phyloP scores from a whole-genome alignment of 2,888 invertebrate genomes.

The Julus scandinavius region DNA sequence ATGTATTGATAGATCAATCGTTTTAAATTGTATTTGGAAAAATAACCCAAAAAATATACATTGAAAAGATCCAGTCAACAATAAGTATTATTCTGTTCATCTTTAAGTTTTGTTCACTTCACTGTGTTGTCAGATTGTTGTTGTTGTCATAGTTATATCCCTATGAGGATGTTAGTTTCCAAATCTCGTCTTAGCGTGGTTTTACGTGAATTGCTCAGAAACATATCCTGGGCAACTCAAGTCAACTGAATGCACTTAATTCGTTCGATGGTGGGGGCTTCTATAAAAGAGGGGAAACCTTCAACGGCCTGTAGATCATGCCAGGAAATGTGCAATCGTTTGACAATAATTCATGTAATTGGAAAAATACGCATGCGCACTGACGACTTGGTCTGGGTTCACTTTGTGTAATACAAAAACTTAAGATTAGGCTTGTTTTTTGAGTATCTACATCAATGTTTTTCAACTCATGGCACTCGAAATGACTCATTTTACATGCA shows the following conservation, averaged over 20 bases:
- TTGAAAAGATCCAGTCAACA: background rate
- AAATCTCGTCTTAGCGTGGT: background rate
- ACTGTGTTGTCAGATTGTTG: background rate
- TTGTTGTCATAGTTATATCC: slow-evolving; percentile 8
- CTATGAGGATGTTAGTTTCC: background rate
- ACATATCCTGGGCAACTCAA: background rate
- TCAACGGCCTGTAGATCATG: background rate
- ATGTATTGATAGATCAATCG: too few species aligned
- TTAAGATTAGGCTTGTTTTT: background rate
- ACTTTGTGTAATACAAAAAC: background rate
- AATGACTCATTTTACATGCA: background rate
- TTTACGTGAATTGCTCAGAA: background rate
- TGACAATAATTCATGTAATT: slow-evolving; percentile 23
- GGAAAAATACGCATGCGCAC: background rate
- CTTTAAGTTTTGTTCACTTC: background rate
- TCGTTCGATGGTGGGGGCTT: background rate
- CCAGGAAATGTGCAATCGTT: slow-evolving; percentile 42
- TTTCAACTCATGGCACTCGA: background rate
- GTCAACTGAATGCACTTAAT: background rate
- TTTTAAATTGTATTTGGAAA: too few species aligned
- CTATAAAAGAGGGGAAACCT: background rate
- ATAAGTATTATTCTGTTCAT: background rate
- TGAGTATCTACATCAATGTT: background rate
- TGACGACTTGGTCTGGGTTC: background rate
- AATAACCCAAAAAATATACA: too few species aligned